Evolutionary conservation across 2,888 invertebrate species (phyloP).

Genomic region (Hypsopygia costalis): DNA sequence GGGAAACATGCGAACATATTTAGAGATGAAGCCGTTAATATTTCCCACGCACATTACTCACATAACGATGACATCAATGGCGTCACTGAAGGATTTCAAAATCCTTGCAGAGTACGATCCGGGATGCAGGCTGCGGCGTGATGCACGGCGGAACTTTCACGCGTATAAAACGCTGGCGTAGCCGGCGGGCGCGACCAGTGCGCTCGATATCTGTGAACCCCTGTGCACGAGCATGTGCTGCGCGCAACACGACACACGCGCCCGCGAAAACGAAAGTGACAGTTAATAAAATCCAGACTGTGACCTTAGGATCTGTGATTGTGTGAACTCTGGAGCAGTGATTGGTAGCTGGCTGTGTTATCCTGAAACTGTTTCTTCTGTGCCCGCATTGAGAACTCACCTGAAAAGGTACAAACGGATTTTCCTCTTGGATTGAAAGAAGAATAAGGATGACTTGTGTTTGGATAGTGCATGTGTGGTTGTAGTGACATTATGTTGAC

Average conservation of each 20-base stretch:
- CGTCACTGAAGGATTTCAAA: conserved; percentile 69
- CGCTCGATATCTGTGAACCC: conserved; percentile 40
- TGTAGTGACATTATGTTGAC: neutral
- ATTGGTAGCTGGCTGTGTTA: conserved; percentile 70
- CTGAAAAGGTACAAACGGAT: conserved; percentile 62
- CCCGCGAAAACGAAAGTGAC: conserved; percentile 72
- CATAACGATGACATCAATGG: conserved; percentile 32
- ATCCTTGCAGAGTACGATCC: conserved; percentile 53
- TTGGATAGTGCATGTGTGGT: conserved; percentile 6
- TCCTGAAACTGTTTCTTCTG: conserved; percentile 68
- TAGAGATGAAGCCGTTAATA: neutral
- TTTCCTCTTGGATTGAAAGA: conserved; percentile 28
- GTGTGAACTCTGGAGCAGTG: conserved; percentile 73
- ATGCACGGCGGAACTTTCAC: conserved; percentile 69
- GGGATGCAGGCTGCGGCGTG: conserved; percentile 55
- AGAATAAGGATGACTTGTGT: conserved; percentile 13
- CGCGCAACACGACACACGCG: conserved; percentile 31
- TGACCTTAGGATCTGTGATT: conserved; percentile 55
- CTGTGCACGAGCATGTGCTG: conserved; percentile 41
- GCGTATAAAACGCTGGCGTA: conserved; percentile 65
- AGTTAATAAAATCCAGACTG: conserved; percentile 40
- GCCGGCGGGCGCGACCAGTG: conserved; percentile 70
- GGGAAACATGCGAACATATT: no score
- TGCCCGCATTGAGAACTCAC: conserved; percentile 43
- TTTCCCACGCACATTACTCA: conserved; percentile 20